Conservation (phyloP, 1,140 invertebrate species). For the Chrysoperla carnea region DNA sequence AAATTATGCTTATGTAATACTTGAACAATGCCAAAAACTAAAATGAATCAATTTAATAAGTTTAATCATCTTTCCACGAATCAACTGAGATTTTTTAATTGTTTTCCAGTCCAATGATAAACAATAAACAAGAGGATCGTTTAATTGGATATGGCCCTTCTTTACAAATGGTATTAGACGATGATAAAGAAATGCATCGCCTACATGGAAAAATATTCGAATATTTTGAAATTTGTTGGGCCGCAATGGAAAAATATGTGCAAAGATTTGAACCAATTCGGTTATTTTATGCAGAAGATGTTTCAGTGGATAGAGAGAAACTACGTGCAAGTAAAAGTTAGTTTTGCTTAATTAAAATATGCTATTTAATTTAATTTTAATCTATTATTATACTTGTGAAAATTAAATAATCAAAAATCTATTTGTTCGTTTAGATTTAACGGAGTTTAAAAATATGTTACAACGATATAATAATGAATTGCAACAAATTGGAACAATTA, state of each 20-base stretch:
- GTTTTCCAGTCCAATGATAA: constrained; percentile 49
- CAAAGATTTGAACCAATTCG: constrained; percentile 44
- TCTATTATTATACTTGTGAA: too few relatives aligned
- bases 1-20: too few relatives aligned
- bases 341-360: too few relatives aligned
- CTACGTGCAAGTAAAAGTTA: constrained; percentile 9
- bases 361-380: too few relatives aligned
- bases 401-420: constrained; percentile 1
- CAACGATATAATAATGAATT: constrained; percentile 39
- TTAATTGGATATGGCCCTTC: constrained; percentile 43
- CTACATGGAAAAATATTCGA: constrained; percentile 31
- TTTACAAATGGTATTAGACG: constrained; percentile 39
- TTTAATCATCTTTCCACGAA: too few relatives aligned
- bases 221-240: constrained; percentile 36
- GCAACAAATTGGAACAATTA: constrained; percentile 36
- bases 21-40: too few relatives aligned
- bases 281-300: constrained; percentile 50
- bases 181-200: constrained; percentile 36
- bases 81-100: constrained; percentile 1
- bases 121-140: constrained; percentile 49
- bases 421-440: constrained; percentile 22
- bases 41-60: too few relatives aligned
- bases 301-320: constrained; percentile 34
- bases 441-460: constrained; percentile 36
- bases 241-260: constrained; percentile 39